Evolutionary conservation across 2,797 vertebrate species (phyloP), one percentile per base, ranked within the genome.

Genomic region (Diceros bicornis): DNA sequence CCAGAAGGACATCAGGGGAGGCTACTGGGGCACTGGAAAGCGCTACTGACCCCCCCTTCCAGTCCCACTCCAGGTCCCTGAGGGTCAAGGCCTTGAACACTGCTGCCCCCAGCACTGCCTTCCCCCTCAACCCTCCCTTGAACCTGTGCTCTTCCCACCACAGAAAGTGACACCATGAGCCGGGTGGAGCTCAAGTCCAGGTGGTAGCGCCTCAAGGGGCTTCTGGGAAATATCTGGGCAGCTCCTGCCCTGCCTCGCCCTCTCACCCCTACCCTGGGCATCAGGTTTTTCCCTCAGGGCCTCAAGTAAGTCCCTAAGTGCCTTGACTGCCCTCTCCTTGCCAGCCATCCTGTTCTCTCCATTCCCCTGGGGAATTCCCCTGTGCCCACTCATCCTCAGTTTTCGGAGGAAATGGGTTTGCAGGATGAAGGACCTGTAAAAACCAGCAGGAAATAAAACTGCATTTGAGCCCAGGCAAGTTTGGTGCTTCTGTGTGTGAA

Each of bases 381-480:
- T 83, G 41, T 96, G 79, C 55, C 57, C 77, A 57, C 75, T 52
- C 41, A 41, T 68, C 74, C 66, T 55, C 72, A 23, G 21, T 89
- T 71, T 50, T 94, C 78, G 52, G 34, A 92, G 81, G 52, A 32
- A 62, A 66, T 66, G 84, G 34, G 62, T 61, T 91, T 86, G 16
- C 50, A 88, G 92, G 77, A 21, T 64, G 79, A 59, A 57, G 25
- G 23, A 8, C 37, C 84, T 81, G 71, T 84, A 82, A 97, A 97
- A 94, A 83, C 66, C 94, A 92, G 72, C 84, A 62, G 84, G 68
- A 94, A 97, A 97, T 98, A 98, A 97, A 98, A 59, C 87, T 97
- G 93, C 23, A 25, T 93, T 94, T 96, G 84, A 96, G 32, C 89
- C 84, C 83, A 86, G 84, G 50, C 27, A 86, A 85, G 25, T 93